Evolutionary conservation across 2,797 vertebrate species (phyloP), one percentile per base, ranked within the genome.

Genomic region (Paedocypris micromegethes): DNA sequence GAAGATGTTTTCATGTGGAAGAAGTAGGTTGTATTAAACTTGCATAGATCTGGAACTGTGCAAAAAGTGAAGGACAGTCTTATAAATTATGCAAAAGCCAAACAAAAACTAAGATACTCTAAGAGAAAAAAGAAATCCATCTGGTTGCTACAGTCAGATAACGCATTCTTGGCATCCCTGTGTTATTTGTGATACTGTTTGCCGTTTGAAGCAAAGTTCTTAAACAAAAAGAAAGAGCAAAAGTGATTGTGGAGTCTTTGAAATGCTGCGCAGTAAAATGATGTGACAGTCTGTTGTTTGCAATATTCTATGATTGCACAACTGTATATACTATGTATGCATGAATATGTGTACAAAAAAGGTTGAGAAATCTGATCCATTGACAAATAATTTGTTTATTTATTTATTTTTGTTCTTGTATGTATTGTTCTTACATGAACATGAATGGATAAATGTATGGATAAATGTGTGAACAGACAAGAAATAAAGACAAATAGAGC

Each of bases 11-110:
- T 67, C 63, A 38, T 68, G 58, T 49, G 62, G 39, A 47, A 51
- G 48, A 60, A 64, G 41, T 64, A 58, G 49, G 44, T 58, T 73
- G 70, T 83, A 77, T 77, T 82, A 79, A 77, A 84, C 75, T 86
- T 78, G 80, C 76, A 85, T 87, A 85, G 75, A 83, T 83, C 84
- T 82, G 84, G 81, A 86, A 83, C 77, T 81, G 80, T 83, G 85
- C 83, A 79, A 87, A 47, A 87, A 87, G 84, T 86, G 79, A 87
- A 84, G 82, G 83, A 87, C 83, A 83, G 77, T 80, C 80, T 83
- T 81, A 86, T 88, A 79, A 85, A 90, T 88, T 86, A 88, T 86
- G 83, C 79, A 88, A 79, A 70, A 83, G 79, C 68, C 50, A 75
- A 78, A 63, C 38, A 75, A 66, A 68, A 75, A 80, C 81, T 57